phyloP scores from a whole-genome alignment of 2,797 vertebrate species.

The Danio albolineatus region DNA sequence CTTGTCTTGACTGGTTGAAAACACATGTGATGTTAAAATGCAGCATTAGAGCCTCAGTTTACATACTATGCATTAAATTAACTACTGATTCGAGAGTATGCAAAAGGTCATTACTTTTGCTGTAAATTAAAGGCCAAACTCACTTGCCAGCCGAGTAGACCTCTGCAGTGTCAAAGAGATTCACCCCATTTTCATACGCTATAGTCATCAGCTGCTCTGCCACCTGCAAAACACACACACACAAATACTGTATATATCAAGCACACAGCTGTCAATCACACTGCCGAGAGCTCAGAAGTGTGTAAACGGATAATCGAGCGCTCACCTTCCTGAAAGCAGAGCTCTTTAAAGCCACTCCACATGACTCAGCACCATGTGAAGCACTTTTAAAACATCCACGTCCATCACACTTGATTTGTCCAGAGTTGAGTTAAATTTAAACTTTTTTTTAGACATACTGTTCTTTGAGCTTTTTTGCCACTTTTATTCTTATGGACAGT shows the following conservation, averaged over 20 bases:
- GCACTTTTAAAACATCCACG: slow-evolving; percentile 22
- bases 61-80: neutral
- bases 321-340: neutral
- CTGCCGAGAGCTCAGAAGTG: neutral
- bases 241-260: slow-evolving; percentile 15
- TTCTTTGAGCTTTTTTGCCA: neutral
- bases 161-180: slow-evolving; percentile 93
- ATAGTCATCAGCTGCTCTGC: slow-evolving; percentile 95
- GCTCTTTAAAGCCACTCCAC: slow-evolving; percentile 9
- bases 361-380: slow-evolving; percentile 24
- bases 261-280: neutral
- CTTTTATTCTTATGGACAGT: neutral
- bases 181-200: slow-evolving; percentile 92
- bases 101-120: neutral
- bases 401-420: neutral
- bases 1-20: too few species aligned
- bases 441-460: neutral
- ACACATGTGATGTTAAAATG: too few species aligned
- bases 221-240: slow-evolving; percentile 75
- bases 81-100: neutral
- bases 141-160: slow-evolving; percentile 87
- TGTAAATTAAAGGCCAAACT: slow-evolving; percentile 64
- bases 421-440: neutral
- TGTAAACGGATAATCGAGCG: neutral
- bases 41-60: neutral